These are phyloP conservation scores for Styela clava DNA, from an alignment of 23 tunicate genomes.

Conservation along the genomic window DNA sequence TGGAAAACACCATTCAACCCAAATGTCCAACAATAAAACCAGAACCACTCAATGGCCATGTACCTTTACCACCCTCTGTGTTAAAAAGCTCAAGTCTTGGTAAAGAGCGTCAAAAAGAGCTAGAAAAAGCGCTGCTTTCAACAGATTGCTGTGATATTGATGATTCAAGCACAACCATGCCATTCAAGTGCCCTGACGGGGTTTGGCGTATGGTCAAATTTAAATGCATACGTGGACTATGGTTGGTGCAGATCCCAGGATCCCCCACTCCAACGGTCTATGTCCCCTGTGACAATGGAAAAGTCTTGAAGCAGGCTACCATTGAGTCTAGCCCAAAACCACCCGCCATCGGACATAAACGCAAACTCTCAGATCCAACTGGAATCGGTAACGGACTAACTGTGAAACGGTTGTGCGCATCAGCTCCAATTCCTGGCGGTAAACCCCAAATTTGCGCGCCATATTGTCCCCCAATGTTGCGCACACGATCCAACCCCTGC, in stretches of 20 bases:
- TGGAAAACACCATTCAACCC: background rate
- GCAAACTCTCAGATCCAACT: constrained; percentile 19
- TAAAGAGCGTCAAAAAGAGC: constrained; percentile 56
- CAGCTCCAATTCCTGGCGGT: constrained; percentile 12
- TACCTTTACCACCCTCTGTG: background rate
- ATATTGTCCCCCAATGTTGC: background rate
- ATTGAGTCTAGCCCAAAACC: background rate
- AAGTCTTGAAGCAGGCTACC: background rate
- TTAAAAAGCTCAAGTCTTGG: background rate
- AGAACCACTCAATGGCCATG: background rate
- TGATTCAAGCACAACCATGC: constrained; percentile 61
- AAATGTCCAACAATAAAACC: background rate
- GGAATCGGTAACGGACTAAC: background rate
- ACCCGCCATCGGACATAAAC: constrained; percentile 1
- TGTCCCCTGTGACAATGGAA: constrained; percentile 31
- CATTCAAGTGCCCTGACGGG: constrained; percentile 70
- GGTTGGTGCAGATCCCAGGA: constrained; percentile 75
- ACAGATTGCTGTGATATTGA: constrained; percentile 75
- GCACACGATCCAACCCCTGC: constrained; percentile 23
- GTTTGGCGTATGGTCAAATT: constrained; percentile 74
- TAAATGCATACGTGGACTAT: constrained; percentile 70
- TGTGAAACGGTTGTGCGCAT: constrained; percentile 27
- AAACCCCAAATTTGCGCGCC: background rate
- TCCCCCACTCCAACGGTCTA: constrained; percentile 53
- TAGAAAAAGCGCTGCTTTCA: constrained; percentile 64